Conservation (phyloP, 2,113 vertebrate species). For the Saguinus midas region DNA sequence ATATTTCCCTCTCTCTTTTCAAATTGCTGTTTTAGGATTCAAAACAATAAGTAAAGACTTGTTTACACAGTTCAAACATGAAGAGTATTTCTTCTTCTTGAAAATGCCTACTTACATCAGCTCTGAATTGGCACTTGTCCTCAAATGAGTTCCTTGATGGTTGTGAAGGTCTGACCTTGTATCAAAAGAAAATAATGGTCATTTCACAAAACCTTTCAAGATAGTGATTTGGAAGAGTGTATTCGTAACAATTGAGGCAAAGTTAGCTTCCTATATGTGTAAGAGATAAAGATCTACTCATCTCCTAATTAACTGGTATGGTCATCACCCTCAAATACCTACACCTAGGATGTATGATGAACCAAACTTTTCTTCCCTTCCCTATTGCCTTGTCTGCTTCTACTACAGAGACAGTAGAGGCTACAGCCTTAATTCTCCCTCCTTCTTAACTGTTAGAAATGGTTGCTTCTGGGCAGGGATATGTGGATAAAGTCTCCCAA, state of each 20-base stretch:
- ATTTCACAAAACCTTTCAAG: neutral
- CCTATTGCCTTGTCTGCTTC: neutral
- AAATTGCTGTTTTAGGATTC: neutral
- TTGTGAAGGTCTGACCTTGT: neutral
- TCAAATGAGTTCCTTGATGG: neutral
- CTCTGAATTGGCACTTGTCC: neutral
- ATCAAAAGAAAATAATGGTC: neutral
- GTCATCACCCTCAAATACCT: fast-evolving
- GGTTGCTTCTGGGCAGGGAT: neutral
- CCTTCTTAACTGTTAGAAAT: neutral
- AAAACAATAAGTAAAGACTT: neutral
- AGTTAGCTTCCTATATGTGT: neutral
- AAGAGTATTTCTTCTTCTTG: neutral
- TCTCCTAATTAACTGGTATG: neutral
- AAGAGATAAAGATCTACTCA: neutral
- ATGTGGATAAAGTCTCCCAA: neutral
- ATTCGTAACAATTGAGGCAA: neutral
- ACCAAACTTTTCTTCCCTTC: neutral
- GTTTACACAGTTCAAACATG: neutral
- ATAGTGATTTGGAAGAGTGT: fast-evolving
- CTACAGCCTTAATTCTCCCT: neutral
- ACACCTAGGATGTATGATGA: fast-evolving
- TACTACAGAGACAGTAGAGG: fast-evolving
- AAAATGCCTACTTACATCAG: neutral
- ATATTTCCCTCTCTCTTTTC: conserved; percentile 38